Evolutionary conservation across 2,797 vertebrate genomes (phyloP).

Genomic region (Dendrocincla fuliginosa): DNA sequence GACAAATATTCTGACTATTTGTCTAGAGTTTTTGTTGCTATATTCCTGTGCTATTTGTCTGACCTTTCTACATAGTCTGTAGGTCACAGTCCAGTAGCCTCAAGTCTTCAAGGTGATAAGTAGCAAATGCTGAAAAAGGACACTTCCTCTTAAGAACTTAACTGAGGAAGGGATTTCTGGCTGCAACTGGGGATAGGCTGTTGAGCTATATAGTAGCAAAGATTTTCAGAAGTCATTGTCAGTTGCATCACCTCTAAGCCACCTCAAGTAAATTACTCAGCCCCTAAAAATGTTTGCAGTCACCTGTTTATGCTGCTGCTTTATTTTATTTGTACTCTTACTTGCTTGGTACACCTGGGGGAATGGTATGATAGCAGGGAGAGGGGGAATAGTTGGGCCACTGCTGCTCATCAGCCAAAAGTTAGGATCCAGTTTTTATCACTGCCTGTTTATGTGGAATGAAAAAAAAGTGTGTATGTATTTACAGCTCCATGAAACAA

Average conservation of each 20-base stretch:
- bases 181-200: not conserved
- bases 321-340: not conserved
- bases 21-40: not conserved
- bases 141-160: not conserved
- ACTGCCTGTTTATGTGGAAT: not conserved
- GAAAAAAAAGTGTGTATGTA: accelerated
- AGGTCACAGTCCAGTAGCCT: not conserved
- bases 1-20: not conserved
- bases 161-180: not conserved
- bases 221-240: accelerated
- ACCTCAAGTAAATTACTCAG: not conserved
- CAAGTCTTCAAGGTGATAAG: not conserved
- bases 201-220: not conserved
- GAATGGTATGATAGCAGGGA: not conserved
- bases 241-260: not conserved
- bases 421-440: not conserved
- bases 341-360: not conserved
- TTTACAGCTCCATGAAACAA: not conserved
- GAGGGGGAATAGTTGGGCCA: not conserved
- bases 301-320: not conserved
- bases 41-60: not conserved
- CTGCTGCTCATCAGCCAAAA: not conserved
- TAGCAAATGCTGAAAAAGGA: not conserved
- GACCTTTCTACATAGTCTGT: not conserved
- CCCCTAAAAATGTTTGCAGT: not conserved